Evolutionary conservation across 2,888 invertebrate species (phyloP).

Genomic region (Zaprionus lineosus): DNA sequence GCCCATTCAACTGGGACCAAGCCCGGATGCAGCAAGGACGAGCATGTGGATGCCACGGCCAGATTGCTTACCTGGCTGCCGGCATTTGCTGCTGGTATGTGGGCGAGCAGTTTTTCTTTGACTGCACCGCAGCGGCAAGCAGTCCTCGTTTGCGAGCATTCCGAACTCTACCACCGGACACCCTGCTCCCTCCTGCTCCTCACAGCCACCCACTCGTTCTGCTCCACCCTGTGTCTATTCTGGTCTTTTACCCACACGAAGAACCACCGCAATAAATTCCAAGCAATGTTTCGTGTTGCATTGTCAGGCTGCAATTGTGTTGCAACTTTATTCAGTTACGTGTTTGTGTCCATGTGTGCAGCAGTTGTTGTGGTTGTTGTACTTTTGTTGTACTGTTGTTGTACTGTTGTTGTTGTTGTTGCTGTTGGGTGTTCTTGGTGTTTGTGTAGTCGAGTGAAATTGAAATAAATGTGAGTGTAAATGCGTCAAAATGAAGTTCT

Average conservation of each 20-base stretch:
- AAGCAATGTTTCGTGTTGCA: slow-evolving; percentile 54
- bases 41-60: slow-evolving; percentile 34
- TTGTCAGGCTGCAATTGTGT: slow-evolving; percentile 61
- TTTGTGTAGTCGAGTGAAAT: slow-evolving; percentile 70
- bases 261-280: slow-evolving; percentile 63
- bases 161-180: too few species aligned
- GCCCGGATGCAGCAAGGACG: slow-evolving; percentile 6
- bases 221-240: too few species aligned
- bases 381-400: slow-evolving; percentile 20
- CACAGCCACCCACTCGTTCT: too few species aligned
- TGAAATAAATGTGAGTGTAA: slow-evolving; percentile 81
- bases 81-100: slow-evolving; percentile 14
- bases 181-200: too few species aligned
- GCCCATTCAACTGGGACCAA: slow-evolving; percentile 23
- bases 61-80: slow-evolving; percentile 50
- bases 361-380: slow-evolving; percentile 24
- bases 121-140: slow-evolving; percentile 26
- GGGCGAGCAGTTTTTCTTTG: slow-evolving; percentile 32
- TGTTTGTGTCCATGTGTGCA: slow-evolving; percentile 38
- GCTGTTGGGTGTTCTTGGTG: too few species aligned
- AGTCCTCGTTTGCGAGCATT: too few species aligned
- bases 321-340: slow-evolving; percentile 52
- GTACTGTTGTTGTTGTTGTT: slow-evolving; percentile 26
- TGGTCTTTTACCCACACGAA: too few species aligned
- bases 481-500: slow-evolving; percentile 80